Conservation (phyloP, 1,140 invertebrate genomes). For the Danaus melanippus region DNA sequence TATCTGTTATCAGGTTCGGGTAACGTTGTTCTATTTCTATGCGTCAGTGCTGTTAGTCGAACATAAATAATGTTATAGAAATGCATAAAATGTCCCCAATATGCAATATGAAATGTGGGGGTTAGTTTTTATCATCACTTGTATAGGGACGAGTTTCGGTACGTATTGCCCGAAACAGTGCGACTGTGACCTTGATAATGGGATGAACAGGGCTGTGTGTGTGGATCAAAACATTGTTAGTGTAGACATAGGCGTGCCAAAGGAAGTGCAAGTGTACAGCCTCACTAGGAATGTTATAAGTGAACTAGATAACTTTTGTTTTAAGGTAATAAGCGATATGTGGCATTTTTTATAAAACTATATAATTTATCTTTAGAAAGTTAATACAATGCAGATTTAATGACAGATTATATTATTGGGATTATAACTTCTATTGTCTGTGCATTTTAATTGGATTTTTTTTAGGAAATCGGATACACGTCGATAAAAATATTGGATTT, state of each 20-base stretch:
- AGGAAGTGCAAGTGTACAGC: conserved; percentile 64
- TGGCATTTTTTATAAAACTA: no score
- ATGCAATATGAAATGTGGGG: conserved; percentile 28
- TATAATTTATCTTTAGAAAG: no score
- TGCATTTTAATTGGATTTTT: conserved; percentile 7
- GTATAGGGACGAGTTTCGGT: conserved; percentile 19
- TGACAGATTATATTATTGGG: no score
- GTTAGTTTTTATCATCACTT: conserved; percentile 31
- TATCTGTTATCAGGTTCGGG: conserved; percentile 40
- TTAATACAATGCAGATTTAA: no score
- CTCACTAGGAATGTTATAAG: conserved; percentile 67
- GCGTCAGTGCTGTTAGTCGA: conserved; percentile 28
- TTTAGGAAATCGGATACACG: conserved; percentile 54
- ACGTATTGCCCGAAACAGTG: conserved; percentile 68
- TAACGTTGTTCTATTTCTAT: conserved; percentile 39
- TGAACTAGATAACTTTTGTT: conserved; percentile 67
- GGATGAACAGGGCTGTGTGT: conserved; percentile 65
- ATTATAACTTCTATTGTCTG: background rate
- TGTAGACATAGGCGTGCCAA: conserved; percentile 64
- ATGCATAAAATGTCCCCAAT: conserved; percentile 15
- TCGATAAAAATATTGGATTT: conserved; percentile 53
- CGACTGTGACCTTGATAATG: conserved; percentile 66
- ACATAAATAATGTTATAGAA: conserved; percentile 16
- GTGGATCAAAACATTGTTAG: conserved; percentile 63
- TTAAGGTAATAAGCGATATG: conserved; percentile 53